Conservation (phyloP, 2,888 invertebrate genomes). For the Cryptops parisi region DNA sequence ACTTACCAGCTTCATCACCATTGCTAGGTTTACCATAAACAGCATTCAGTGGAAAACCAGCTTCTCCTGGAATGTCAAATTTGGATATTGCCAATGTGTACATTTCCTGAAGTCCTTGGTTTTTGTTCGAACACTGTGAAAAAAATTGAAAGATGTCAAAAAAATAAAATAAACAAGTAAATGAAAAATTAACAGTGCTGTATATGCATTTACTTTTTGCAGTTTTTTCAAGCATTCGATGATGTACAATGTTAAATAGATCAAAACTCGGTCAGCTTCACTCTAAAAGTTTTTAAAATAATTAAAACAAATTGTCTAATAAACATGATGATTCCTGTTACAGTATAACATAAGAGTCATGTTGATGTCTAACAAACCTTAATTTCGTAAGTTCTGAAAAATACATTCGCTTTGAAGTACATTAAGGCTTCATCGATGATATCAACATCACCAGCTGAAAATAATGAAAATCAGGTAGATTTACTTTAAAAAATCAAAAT, state of each 20-base stretch:
- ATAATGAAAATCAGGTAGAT: slow-evolving; percentile 16
- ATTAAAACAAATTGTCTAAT: background rate
- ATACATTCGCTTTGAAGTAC: slow-evolving; percentile 97
- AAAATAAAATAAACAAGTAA: background rate
- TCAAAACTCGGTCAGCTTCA: slow-evolving; percentile 88
- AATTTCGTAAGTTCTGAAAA: slow-evolving; percentile 97
- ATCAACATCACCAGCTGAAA: slow-evolving; percentile 53
- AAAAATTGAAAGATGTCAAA: background rate
- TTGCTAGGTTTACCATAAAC: slow-evolving; percentile 78
- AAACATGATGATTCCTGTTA: background rate
- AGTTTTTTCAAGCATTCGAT: slow-evolving; percentile 93
- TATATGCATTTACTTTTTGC: slow-evolving; percentile 44
- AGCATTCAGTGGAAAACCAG: slow-evolving; percentile 85
- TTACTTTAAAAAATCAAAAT: background rate
- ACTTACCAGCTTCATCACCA: slow-evolving; percentile 60
- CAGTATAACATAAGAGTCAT: background rate
- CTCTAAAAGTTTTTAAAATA: slow-evolving; percentile 46
- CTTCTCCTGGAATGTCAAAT: slow-evolving; percentile 93
- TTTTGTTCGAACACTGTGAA: slow-evolving; percentile 57
- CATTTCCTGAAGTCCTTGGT: slow-evolving; percentile 83
- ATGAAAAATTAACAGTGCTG: background rate
- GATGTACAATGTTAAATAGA: slow-evolving; percentile 93
- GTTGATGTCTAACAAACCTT: slow-evolving; percentile 51
- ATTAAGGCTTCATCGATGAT: slow-evolving; percentile 95
- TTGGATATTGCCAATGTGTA: slow-evolving; percentile 84